Evolutionary conservation across 2,113 vertebrate genomes (phyloP).

Genomic region (Leuciscus idus): DNA sequence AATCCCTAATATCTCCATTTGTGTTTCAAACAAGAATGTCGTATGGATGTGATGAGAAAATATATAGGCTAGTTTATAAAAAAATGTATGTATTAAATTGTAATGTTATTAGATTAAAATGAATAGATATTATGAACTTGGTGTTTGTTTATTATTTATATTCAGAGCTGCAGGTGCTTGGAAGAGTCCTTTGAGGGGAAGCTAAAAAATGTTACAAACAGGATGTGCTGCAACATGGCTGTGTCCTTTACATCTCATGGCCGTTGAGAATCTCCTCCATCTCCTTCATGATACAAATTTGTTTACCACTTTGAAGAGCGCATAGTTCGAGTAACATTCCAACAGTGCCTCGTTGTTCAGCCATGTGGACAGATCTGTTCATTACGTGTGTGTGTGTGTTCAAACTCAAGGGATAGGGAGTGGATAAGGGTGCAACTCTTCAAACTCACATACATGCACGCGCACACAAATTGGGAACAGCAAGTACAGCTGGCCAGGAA

Average conservation of each 20-base stretch:
- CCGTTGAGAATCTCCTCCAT: not conserved
- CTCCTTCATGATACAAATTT: slow-evolving; percentile 12
- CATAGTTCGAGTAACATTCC: slow-evolving; percentile 19
- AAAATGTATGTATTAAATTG: too few species aligned
- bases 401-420: slow-evolving; percentile 62
- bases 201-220: slow-evolving; percentile 44
- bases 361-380: slow-evolving; percentile 41
- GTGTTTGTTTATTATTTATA: not conserved
- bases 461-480: slow-evolving; percentile 66
- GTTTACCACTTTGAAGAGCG: slow-evolving; percentile 26
- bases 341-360: slow-evolving; percentile 3
- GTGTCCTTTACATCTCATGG: slow-evolving; percentile 23
- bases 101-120: not conserved
- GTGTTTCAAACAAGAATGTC: not conserved
- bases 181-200: slow-evolving; percentile 11
- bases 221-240: slow-evolving; percentile 39
- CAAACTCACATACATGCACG: slow-evolving; percentile 50
- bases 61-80: not conserved
- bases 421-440: slow-evolving; percentile 41
- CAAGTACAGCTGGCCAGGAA: slow-evolving; percentile 68
- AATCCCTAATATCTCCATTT: not conserved
- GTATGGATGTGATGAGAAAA: not conserved
- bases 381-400: slow-evolving; percentile 35
- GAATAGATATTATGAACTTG: too few species aligned
- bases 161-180: slow-evolving; percentile 45